Percentiles rank a stretch among this genome's conserved stretches.
phyloP scores from a whole-genome alignment of 2,888 invertebrate genomes.

The Xylota sylvarum region DNA sequence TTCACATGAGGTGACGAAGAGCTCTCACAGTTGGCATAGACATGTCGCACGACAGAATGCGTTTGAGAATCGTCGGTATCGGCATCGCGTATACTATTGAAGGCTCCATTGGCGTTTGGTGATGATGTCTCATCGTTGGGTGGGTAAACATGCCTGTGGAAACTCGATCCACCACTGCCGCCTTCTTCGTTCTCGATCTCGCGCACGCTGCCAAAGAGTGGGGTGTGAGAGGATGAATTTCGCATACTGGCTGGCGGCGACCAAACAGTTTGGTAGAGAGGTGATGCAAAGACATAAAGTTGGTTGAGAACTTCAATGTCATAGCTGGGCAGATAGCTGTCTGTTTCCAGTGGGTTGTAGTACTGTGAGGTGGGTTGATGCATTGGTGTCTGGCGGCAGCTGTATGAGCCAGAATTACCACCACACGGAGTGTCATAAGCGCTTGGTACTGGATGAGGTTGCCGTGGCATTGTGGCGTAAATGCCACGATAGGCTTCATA shows the following conservation, averaged over 20 bases:
- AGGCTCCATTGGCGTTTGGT: slow-evolving; percentile 84
- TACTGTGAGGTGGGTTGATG: slow-evolving; percentile 84
- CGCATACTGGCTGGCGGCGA: slow-evolving; percentile 84
- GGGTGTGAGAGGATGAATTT: slow-evolving; percentile 84
- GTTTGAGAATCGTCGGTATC: slow-evolving; percentile 84
- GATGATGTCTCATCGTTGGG: slow-evolving; percentile 84
- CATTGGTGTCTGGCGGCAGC: slow-evolving; percentile 84
- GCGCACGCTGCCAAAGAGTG: slow-evolving; percentile 84
- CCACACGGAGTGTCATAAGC: slow-evolving; percentile 83
- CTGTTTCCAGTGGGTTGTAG: slow-evolving; percentile 84
- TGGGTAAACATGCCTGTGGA: slow-evolving; percentile 84
- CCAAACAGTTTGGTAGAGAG: slow-evolving; percentile 84
- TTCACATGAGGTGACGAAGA: slow-evolving; percentile 83
- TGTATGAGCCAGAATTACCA: slow-evolving; percentile 83
- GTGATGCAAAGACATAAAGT: slow-evolving; percentile 85
- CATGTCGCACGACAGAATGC: slow-evolving; percentile 81
- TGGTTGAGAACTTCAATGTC: slow-evolving; percentile 84
- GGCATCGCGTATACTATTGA: slow-evolving; percentile 84
- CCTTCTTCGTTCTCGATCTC: slow-evolving; percentile 83
- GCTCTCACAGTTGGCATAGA: slow-evolving; percentile 84
- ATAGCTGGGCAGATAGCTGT: slow-evolving; percentile 84
- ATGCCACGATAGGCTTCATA: slow-evolving; percentile 87
- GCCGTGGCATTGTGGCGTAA: slow-evolving; percentile 86
- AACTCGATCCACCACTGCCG: slow-evolving; percentile 80
- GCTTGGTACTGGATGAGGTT: slow-evolving; percentile 81